Base-by-base conservation (phyloP, 2,888 invertebrate genomes). In the Fragum fragum region DNA sequence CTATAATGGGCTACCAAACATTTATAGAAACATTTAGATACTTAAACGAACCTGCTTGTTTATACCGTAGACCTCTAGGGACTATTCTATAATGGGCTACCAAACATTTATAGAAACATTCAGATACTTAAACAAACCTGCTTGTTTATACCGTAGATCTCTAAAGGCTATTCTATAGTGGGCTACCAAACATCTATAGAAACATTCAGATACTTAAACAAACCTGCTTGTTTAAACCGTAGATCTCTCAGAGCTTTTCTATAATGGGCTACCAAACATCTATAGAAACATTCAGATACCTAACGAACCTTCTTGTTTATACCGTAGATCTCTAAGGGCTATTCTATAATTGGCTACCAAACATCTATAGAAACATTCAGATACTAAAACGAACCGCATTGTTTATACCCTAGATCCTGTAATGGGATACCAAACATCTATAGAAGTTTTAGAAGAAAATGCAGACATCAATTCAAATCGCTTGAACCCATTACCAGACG, bases 201-300 rank as follows among this genome's bases (percentile, higher is more conserved):
- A 57, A 57, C 57, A 57, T 57, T 57, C 57, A 9, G n/a, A 14
- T 57, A 18, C 57, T n/a, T 57, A 14, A 57, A 57, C 26, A 23
- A 57, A 57, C 57, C 11, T 3, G 23, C 57, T 26, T 57, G 57
- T 26, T 57, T 57, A 14, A 21, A 57, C 14, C 21, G 9, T 57
- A 26, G 14, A 18, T 26, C 26, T 21, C 57, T 23, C 11, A 23
- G 23, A 57, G 14, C n/a, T n/a, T n/a, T n/a, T n/a, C n/a, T n/a
- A n/a, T n/a, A n/a, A n/a, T n/a, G n/a, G n/a, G n/a, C n/a, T n/a
- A n/a, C n/a, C n/a, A n/a, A n/a, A n/a, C n/a, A n/a, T n/a, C n/a
- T n/a, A n/a, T n/a, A n/a, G n/a, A n/a, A n/a, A n/a, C n/a, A n/a
- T n/a, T n/a, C n/a, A n/a, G n/a, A n/a, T n/a, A n/a, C n/a, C n/a